These are phyloP conservation scores for Artemisiospiza belli DNA, from an alignment of 2,113 vertebrate species.

Conservation along the genomic window DNA sequence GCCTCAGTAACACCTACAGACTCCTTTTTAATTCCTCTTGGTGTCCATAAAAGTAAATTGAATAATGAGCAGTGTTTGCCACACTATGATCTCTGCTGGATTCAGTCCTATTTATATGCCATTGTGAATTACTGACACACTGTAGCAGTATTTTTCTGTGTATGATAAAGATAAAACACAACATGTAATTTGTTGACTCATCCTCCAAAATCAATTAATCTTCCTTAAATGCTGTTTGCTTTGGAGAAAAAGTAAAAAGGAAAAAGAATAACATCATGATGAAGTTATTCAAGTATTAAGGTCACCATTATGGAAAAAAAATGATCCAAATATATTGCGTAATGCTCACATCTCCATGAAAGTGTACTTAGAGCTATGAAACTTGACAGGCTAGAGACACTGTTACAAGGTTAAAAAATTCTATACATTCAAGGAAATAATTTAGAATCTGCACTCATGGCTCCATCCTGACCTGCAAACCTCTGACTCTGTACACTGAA, in stretches of 20 bases:
- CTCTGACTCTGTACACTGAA: neutral
- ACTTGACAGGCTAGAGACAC: neutral
- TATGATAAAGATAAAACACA: constrained; percentile 7
- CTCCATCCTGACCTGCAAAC: neutral
- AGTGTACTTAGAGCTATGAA: neutral
- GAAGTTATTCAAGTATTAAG: neutral
- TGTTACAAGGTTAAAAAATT: neutral
- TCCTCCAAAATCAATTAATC: neutral
- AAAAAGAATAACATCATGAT: neutral
- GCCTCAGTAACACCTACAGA: neutral
- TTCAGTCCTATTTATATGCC: constrained; percentile 7
- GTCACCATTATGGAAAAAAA: neutral
- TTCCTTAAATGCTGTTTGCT: neutral
- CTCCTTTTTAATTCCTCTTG: neutral
- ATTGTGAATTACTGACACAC: neutral
- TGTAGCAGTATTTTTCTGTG: neutral
- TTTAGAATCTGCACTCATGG: neutral
- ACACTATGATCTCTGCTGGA: neutral
- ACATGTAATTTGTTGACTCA: neutral
- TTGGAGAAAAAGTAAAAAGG: neutral
- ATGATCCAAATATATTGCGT: neutral
- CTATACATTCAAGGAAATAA: neutral
- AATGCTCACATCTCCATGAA: neutral
- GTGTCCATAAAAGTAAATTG: neutral
- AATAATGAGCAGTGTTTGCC: neutral